These are phyloP conservation scores for Geopemphigus sp. DNA, from an alignment of 1,140 invertebrate species.

Conservation along the genomic window DNA sequence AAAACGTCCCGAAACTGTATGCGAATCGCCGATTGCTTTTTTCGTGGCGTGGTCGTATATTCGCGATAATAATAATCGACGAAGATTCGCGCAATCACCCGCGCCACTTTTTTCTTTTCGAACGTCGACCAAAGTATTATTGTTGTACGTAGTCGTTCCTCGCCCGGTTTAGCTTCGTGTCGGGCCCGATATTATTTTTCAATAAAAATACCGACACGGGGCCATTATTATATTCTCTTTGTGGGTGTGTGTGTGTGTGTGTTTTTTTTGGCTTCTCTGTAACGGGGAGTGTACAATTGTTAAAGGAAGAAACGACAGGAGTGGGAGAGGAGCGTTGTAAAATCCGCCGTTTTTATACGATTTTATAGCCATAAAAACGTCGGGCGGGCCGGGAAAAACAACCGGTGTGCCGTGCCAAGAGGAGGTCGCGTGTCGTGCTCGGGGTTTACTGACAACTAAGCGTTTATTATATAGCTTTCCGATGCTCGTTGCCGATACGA, in stretches of 20 bases:
- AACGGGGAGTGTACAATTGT: background rate
- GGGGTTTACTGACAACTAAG: conserved; percentile 43
- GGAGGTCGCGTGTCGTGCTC: conserved; percentile 36
- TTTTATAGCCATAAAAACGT: conserved; percentile 42
- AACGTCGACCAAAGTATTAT: conserved; percentile 15
- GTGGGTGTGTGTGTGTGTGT: background rate
- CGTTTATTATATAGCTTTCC: conserved; percentile 41
- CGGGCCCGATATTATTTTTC: conserved; percentile 24
- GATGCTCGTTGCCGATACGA: conserved; percentile 27
- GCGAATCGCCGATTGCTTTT: background rate
- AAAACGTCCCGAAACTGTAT: too few relatives aligned
- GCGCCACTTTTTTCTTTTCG: background rate
- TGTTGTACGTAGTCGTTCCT: background rate
- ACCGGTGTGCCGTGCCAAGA: conserved; percentile 42
- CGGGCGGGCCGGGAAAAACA: background rate
- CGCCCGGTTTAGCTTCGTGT: background rate
- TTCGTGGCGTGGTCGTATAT: background rate
- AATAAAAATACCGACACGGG: background rate
- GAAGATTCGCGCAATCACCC: background rate
- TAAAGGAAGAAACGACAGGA: too few relatives aligned
- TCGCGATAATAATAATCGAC: background rate
- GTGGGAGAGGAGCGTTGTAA: background rate
- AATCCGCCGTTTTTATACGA: background rate
- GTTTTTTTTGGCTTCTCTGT: background rate
- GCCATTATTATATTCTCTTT: conserved; percentile 26